Base-by-base conservation (phyloP, 2,888 invertebrate genomes). In the Erebia epiphron region DNA sequence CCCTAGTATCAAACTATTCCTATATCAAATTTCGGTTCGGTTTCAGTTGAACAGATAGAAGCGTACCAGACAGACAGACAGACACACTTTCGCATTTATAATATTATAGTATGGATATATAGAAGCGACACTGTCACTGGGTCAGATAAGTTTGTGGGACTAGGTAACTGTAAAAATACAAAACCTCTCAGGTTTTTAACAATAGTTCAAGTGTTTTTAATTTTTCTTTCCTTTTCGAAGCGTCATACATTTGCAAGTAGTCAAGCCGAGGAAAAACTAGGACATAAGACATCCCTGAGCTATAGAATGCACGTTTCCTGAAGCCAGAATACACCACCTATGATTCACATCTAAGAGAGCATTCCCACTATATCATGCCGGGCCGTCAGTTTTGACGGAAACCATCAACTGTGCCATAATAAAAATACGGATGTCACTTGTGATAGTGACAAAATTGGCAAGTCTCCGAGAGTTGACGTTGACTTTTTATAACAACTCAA, bases 291-390 rank as follows among this genome's bases (percentile, higher is more conserved):
- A 64, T 52, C 35, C 50, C 16, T 54, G 43, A 66, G 56, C 56
- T 66, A 66, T 66, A 56, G 65, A 56, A 18, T 35, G 52, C 52
- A 64, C 41, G 54, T 66, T 56, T 66, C 66, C 66, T 66, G 66
- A 57, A 66, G 66, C 57, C 18, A 43, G 21, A 66, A 57, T 46
- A 61, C 61, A 49, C 62, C 21, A 46, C 56, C 56, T 43, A 46
- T 21, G 65, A 52, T 54, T 66, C 66, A 66, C 43, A 43, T 56
- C 43, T 66, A 1, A 35, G 52, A 21, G 9, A 21, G 62, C 18
- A 21, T 62, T 62, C 49, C 62, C 62, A 62, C 18, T 62, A 21
- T 3, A 14, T 2, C 61, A 11, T 10, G 9, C 16, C 21, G 5
- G 62, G 2, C 13, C 49, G 62, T 62, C 49, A 26, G 54, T 18